phyloP scores from a whole-genome alignment of 2,888 invertebrate genomes.

The Xestia rhomboidea region DNA sequence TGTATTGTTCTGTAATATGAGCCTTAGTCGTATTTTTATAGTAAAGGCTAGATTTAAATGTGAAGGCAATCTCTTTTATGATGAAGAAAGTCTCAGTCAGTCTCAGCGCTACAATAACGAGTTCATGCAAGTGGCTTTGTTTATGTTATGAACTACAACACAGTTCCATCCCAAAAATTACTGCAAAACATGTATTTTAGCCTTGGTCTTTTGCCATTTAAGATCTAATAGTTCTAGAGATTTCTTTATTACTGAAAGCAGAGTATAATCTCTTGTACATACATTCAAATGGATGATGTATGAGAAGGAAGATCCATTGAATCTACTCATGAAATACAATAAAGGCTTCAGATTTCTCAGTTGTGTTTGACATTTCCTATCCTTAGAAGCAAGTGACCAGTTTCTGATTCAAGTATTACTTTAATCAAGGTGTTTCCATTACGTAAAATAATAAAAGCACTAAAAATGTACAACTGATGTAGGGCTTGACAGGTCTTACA shows the following conservation, averaged over 20 bases:
- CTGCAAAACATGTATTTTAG: not conserved
- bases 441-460: not conserved
- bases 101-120: not conserved
- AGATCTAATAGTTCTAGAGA: not conserved
- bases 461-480: not conserved
- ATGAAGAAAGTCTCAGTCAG: not conserved
- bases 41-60: not conserved
- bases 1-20: not conserved
- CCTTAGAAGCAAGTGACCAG: constrained; percentile 23
- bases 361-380: constrained; percentile 19
- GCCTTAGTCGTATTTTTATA: not conserved
- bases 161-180: not conserved
- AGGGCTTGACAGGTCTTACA: not conserved
- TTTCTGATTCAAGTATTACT: not conserved
- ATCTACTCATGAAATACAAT: not conserved
- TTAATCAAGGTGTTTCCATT: not conserved
- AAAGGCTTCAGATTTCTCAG: not conserved
- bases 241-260: not conserved
- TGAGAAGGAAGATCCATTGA: not conserved
- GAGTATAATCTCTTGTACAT: not conserved
- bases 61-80: not conserved
- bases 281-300: not conserved
- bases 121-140: not conserved
- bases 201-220: not conserved
- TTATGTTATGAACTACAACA: not conserved